These are phyloP conservation scores for Pseudomyrmex gracilis DNA, from an alignment of 1,140 invertebrate species.

Conservation along the genomic window DNA sequence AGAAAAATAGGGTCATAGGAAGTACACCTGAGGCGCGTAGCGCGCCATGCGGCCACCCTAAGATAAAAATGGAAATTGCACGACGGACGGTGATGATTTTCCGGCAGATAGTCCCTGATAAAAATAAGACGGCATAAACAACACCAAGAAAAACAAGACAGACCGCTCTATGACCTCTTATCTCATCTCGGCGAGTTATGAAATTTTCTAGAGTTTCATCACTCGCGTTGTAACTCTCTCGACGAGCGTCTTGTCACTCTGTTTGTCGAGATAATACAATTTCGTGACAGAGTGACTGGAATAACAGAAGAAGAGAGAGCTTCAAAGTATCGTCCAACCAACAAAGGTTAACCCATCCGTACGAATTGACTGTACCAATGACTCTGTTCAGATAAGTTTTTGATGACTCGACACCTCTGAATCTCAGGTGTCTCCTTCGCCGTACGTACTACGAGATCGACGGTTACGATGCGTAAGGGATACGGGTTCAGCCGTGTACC, in stretches of 20 bases:
- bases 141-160: conserved; percentile 52
- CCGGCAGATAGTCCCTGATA: conserved; percentile 55
- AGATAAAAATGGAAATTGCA: conserved; percentile 60
- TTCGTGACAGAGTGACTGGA: conserved; percentile 40
- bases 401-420: conserved; percentile 2
- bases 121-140: conserved; percentile 60
- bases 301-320: conserved; percentile 11
- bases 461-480: conserved; percentile 20
- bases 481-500: conserved; percentile 46
- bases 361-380: neutral
- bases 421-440: conserved; percentile 26
- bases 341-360: neutral
- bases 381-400: neutral
- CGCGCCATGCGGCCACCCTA: conserved; percentile 3
- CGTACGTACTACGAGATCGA: conserved; percentile 8
- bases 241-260: conserved; percentile 40
- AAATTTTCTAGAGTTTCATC: conserved; percentile 60
- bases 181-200: conserved; percentile 44
- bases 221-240: conserved; percentile 29
- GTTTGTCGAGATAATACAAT: conserved; percentile 60
- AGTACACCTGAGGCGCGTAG: conserved; percentile 55
- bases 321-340: conserved; percentile 10
- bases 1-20: conserved; percentile 62
- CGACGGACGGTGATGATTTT: conserved; percentile 57
- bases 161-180: conserved; percentile 40